A percentile compares a stretch with the other conserved stretches of the same genome.
Evolutionary conservation across 2,113 vertebrate genomes (phyloP).

Genomic region (Tichodroma muraria): DNA sequence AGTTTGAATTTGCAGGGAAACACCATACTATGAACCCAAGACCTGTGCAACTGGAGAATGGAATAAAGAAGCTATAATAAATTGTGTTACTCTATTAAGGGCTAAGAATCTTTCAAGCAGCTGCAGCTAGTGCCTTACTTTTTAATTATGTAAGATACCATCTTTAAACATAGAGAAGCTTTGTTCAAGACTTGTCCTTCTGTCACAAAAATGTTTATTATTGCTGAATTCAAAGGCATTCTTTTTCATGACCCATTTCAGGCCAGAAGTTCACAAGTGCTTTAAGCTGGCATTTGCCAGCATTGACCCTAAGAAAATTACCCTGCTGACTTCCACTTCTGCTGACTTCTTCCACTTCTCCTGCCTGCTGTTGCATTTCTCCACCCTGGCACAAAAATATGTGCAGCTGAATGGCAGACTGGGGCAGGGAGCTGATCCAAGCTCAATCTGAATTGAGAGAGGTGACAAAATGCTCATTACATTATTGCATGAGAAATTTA

Average conservation of each 20-base stretch:
- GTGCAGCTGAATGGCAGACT: neutral
- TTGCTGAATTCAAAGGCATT: neutral
- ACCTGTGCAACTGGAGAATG: neutral
- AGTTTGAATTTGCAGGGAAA: neutral
- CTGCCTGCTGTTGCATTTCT: neutral
- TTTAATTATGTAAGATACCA: slow-evolving; percentile 17
- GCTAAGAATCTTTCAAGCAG: neutral
- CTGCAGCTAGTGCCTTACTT: neutral
- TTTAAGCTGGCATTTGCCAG: neutral
- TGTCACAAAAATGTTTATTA: neutral
- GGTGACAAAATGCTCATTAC: neutral
- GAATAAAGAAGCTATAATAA: neutral
- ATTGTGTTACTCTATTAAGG: neutral
- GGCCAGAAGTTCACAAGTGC: neutral
- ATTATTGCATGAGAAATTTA: neutral
- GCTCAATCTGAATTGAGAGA: neutral
- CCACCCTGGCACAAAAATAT: neutral
- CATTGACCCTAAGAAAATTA: neutral
- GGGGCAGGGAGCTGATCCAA: neutral
- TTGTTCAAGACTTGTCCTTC: neutral
- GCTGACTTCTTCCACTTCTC: neutral
- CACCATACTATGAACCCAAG: neutral
- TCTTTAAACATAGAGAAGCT: neutral
- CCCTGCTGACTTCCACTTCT: neutral
- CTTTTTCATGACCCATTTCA: neutral